Evolutionary conservation across 2,113 vertebrate genomes (phyloP), one percentile per base, ranked within the genome.

Genomic region (Lonchura striata): DNA sequence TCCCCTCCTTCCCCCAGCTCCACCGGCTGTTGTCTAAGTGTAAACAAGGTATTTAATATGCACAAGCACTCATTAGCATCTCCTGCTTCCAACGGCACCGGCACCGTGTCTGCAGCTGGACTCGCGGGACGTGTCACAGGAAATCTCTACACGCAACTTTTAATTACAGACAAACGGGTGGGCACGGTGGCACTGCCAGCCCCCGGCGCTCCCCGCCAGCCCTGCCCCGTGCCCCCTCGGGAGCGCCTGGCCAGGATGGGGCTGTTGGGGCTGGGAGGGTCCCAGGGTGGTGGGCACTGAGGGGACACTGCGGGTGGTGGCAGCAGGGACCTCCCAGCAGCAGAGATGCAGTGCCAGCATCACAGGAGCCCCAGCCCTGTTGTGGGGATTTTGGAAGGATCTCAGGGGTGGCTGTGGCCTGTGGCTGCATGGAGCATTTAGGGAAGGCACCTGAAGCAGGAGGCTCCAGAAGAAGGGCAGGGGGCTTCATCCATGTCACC

Each of bases 31-130:
- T 96, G 93, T 77, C 90, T 93, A 59, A 46, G 92, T 91, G 96
- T 97, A 97, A 98, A 97, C 96, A 98, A 97, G 95, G 87, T 96
- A 96, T 95, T 98, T 98, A 98, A 97, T 97, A 98, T 97, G 97
- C 97, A 97, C 91, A 89, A 92, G 94, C 86, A 50, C 97, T 98
- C 97, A 98, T 98, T 98, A 98, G 93, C 97, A 95, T 97, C 97
- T 97, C 94, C 82, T 92, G 96, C 88, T 95, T 95, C 74, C 91
- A 92, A 64, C 39, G 5, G 89, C 50, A 16, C 69, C 39, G 5
- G 89, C 50, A 16, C 69, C 5, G 92, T 94, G 95, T 85, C 93
- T 97, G 96, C 95, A 96, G 92, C 96, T 96, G 96, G 97, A 96
- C 97, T 97, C 97, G 10, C 22, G 97, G 97, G 97, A 98, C 93